Percentiles rank a stretch among this genome's conserved stretches.
Evolutionary conservation across 2,888 invertebrate genomes (phyloP).

Genomic region (Chrysotoxum bicinctum): DNA sequence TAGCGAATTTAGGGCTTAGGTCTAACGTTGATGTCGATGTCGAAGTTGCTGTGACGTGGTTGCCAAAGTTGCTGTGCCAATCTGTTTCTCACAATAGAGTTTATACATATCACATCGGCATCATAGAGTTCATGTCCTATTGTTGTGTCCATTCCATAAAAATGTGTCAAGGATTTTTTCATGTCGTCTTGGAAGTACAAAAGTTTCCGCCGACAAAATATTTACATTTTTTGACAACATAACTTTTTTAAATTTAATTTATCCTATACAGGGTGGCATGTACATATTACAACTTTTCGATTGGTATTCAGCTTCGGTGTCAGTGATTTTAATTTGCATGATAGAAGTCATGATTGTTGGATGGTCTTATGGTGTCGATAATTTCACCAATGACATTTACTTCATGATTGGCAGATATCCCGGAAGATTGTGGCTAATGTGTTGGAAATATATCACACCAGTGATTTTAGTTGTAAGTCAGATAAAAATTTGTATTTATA

Average conservation of each 20-base stretch:
- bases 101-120: no score
- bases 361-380: conserved; percentile 89
- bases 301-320: conserved; percentile 92
- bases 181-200: no score
- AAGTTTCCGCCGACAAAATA: no score
- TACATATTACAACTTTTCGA: conserved; percentile 92
- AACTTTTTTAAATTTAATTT: neutral
- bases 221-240: neutral
- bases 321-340: conserved; percentile 89
- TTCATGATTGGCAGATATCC: conserved; percentile 88
- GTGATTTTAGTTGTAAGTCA: conserved; percentile 85
- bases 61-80: no score
- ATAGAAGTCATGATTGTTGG: conserved; percentile 91
- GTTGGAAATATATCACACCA: conserved; percentile 89
- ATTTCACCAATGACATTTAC: conserved; percentile 86
- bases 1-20: no score
- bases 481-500: neutral
- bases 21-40: no score
- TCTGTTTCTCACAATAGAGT: no score
- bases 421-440: conserved; percentile 85
- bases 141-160: no score
- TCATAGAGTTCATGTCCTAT: no score
- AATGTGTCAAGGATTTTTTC: no score
- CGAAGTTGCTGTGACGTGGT: no score
- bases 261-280: conserved; percentile 89